These are phyloP conservation scores for Noctilio leporinus DNA, from an alignment of 2,113 vertebrate genomes.

Conservation along the genomic window DNA sequence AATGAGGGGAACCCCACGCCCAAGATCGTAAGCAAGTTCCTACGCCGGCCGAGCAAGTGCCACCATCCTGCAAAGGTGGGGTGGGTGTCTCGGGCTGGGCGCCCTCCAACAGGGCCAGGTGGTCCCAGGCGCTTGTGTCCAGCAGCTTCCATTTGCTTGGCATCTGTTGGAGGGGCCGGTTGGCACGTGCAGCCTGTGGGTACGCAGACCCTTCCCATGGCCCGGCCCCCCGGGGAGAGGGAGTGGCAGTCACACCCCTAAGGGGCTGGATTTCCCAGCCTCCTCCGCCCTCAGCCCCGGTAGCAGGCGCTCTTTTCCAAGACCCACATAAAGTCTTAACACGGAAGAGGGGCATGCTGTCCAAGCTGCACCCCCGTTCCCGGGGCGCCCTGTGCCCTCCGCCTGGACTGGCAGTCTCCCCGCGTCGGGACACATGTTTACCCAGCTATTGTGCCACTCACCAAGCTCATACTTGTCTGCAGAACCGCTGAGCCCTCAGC, in stretches of 20 bases:
- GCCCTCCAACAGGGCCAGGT: background rate
- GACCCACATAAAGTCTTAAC: background rate
- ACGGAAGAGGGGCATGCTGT: background rate
- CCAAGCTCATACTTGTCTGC: background rate
- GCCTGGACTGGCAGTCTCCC: background rate
- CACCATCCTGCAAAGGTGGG: background rate
- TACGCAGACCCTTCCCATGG: rapidly evolving
- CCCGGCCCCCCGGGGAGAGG: background rate
- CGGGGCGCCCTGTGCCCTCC: background rate
- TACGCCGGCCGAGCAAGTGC: background rate
- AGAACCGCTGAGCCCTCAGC: background rate
- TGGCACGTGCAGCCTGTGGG: background rate
- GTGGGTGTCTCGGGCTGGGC: background rate
- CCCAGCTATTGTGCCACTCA: background rate
- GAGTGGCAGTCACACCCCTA: no score
- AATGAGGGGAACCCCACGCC: background rate
- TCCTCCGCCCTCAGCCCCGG: background rate
- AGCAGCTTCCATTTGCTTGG: background rate
- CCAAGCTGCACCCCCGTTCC: background rate
- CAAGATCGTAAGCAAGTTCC: background rate
- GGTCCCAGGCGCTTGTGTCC: background rate
- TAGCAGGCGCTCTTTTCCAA: background rate
- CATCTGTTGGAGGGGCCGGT: background rate
- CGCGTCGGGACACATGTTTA: background rate
- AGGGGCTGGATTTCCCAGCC: background rate